Conservation (phyloP, 2,113 vertebrate genomes). For the Oncorhynchus keta region DNA sequence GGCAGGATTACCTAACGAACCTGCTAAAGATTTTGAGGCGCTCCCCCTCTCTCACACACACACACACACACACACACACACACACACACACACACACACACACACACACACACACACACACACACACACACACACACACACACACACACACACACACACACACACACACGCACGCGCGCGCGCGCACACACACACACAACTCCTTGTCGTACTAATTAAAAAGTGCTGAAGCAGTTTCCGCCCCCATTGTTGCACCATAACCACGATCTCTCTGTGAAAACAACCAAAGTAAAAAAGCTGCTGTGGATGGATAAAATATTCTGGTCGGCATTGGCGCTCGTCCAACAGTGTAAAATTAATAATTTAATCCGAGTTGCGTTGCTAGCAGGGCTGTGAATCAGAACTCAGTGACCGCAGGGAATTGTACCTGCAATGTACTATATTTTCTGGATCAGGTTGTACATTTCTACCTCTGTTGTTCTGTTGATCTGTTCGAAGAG, state of each 20-base stretch:
- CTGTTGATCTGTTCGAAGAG: constrained; percentile 20
- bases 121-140: background rate
- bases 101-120: background rate
- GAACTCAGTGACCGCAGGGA: constrained; percentile 26
- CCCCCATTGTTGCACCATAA: background rate
- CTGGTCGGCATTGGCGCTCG: constrained; percentile 6
- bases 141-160: constrained; percentile 1
- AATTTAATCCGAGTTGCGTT: constrained; percentile 22
- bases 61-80: too few relatives aligned
- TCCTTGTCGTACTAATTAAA: constrained; percentile 11
- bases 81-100: background rate
- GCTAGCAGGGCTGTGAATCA: background rate
- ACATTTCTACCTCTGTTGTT: constrained; percentile 20
- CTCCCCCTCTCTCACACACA: background rate
- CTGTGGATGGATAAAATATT: constrained; percentile 30
- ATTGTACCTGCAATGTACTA: constrained; percentile 24
- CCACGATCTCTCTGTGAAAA: constrained; percentile 5
- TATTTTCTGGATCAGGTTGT: constrained; percentile 14
- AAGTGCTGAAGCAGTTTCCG: constrained; percentile 13
- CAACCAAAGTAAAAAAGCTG: constrained; percentile 11
- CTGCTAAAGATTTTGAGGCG: background rate
- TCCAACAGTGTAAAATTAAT: constrained; percentile 28
- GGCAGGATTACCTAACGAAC: too few relatives aligned
- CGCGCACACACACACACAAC: background rate
- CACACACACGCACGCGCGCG: too few relatives aligned